Base-by-base conservation (phyloP, 2,797 vertebrate genomes). In the Chaunax sp. region DNA sequence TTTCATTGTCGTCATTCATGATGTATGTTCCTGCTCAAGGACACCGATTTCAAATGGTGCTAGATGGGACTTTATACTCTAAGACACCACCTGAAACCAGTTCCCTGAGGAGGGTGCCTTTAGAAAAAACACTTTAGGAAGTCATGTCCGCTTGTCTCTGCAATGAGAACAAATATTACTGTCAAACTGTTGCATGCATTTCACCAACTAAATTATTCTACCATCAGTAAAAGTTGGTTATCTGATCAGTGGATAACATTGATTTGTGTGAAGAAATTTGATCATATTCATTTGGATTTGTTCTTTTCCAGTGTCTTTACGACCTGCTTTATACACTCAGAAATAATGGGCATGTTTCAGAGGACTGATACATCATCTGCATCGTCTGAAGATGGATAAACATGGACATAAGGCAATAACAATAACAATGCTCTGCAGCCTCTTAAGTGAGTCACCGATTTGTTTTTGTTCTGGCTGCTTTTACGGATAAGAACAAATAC, bases 1-100 rank as follows among this genome's bases (percentile, higher is more conserved):
- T 0, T 26, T 37, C 2, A 0, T 16, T 9, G 58, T 23, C 5
- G 5, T 58, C 50, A 20, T 14, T n/a, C 20, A 69, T 30, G 77
- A 25, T 15, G 86, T 19, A 84, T 87, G 94, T 95, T 94, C 97
- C 95, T 85, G 91, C 96, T 95, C 96, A 96, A 96, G 96, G 96
- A 98, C 97, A 99, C 98, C 98, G 98, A 99, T 99, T 99, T 99
- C 98, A 99, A 97, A 99, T 99, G 98, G 98, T 99, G 98, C 98
- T 99, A 99, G 98, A 99, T 95, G 87, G 92, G 92, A 91, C 80
- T 94, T 92, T 87, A 93, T 93, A 97, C 97, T 99, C 97, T 99
- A 99, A 97, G 92, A 95, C 97, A 99, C 97, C 96, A 98, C 94
- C 92, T 97, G 97, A 99, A 99, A 96, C 95, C 97, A 96, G 97